phyloP scores from a whole-genome alignment of 2,797 vertebrate genomes.

The Tympanoctomys barrerae region DNA sequence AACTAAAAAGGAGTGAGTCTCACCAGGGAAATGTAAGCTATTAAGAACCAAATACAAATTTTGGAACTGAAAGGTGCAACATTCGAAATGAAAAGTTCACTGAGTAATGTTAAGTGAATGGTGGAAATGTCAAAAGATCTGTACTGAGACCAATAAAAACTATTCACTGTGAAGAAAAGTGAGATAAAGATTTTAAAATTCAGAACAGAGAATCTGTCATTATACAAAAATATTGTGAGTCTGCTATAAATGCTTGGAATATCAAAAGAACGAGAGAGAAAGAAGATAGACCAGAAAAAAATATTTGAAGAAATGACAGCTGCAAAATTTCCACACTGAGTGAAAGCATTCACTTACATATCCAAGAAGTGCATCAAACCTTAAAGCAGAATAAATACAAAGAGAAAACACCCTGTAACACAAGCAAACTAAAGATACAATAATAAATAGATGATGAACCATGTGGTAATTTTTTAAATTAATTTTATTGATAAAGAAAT shows the following conservation, averaged over 20 bases:
- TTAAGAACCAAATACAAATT: slow-evolving; percentile 7
- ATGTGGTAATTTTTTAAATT: neutral
- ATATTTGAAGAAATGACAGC: neutral
- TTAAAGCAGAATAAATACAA: neutral
- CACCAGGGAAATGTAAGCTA: neutral
- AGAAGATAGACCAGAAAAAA: neutral
- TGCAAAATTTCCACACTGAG: neutral
- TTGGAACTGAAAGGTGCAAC: slow-evolving; percentile 21
- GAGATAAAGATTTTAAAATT: neutral
- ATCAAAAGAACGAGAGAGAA: neutral
- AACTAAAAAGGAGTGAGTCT: neutral
- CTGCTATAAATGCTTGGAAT: neutral
- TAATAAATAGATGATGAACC: neutral
- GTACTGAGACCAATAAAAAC: slow-evolving; percentile 5
- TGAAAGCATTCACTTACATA: neutral
- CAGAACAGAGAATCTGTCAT: neutral
- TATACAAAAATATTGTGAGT: neutral
- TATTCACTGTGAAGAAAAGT: neutral
- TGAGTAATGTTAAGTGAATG: neutral
- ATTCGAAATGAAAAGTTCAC: slow-evolving; percentile 44
- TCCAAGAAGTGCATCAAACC: neutral
- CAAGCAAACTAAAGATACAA: neutral
- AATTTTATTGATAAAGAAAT: no score
- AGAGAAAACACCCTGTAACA: neutral
- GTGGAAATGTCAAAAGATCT: neutral